These are phyloP conservation scores for Phalacrocorax pelagicus DNA, from an alignment of 2,113 vertebrate species.

Conservation along the genomic window DNA sequence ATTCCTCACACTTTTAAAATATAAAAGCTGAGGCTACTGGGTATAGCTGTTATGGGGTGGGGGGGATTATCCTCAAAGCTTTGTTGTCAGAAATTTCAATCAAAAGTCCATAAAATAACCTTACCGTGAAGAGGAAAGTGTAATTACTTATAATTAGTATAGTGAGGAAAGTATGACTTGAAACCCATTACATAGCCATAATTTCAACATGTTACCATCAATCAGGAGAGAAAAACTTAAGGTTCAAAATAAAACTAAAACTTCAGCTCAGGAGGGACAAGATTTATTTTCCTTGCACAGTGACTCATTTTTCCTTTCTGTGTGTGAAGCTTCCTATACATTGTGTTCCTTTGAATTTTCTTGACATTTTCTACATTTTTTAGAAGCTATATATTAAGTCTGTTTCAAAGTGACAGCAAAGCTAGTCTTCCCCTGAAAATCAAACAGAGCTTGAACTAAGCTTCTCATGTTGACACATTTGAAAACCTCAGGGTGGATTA, in stretches of 20 bases:
- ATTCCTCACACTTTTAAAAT: not conserved
- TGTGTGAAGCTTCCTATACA: not conserved
- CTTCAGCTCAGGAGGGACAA: not conserved
- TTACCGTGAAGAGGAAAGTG: constrained; percentile 33
- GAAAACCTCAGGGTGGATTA: not conserved
- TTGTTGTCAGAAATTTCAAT: constrained; percentile 51
- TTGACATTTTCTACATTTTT: not conserved
- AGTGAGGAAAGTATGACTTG: constrained; percentile 25
- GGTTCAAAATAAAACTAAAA: constrained; percentile 44
- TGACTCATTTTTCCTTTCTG: not conserved
- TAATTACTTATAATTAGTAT: constrained; percentile 56
- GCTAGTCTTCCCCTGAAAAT: not conserved
- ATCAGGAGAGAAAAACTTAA: not conserved
- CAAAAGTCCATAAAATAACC: constrained; percentile 49
- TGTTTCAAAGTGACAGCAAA: not conserved
- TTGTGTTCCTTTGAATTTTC: not conserved
- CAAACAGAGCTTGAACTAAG: not conserved
- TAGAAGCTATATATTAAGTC: not conserved
- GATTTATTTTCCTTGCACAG: not conserved
- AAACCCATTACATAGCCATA: constrained; percentile 5
- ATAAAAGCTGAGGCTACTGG: not conserved
- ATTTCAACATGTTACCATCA: constrained; percentile 38
- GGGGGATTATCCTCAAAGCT: not conserved
- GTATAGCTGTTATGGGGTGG: not conserved
- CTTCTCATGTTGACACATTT: not conserved